These are phyloP conservation scores for Epinotia bilunana DNA, from an alignment of 2,888 invertebrate species.

Conservation along the genomic window DNA sequence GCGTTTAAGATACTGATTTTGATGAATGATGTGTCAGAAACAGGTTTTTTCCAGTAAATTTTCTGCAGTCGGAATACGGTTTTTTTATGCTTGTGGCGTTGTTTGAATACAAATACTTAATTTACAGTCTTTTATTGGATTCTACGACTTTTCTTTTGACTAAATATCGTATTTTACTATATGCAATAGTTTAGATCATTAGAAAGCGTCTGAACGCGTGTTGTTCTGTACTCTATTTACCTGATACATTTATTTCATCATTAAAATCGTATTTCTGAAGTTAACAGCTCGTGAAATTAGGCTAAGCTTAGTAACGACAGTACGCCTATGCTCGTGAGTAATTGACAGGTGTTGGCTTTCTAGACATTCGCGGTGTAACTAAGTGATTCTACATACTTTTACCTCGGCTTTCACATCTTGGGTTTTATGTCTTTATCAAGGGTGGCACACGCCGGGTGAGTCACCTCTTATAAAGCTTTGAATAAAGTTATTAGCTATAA, in stretches of 20 bases:
- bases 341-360: constrained; percentile 35
- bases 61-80: no score
- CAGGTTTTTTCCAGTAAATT: no score
- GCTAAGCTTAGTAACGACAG: constrained; percentile 24
- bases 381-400: constrained; percentile 32
- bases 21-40: no score
- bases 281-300: constrained; percentile 38
- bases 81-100: no score
- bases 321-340: constrained; percentile 17
- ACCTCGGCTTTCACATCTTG: constrained; percentile 20
- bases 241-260: constrained; percentile 19
- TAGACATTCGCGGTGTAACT: constrained; percentile 32
- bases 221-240: constrained; percentile 18
- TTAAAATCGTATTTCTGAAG: constrained; percentile 32
- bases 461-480: not conserved
- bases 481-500: not conserved
- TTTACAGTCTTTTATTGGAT: no score
- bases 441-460: not conserved
- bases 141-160: no score
- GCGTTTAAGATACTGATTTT: no score
- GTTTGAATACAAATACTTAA: no score
- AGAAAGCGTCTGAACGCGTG: constrained; percentile 20
- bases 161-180: no score
- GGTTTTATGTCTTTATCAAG: constrained; percentile 22
- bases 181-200: not conserved